These are phyloP conservation scores for Mesocricetus auratus DNA, from an alignment of 2,113 vertebrate genomes.

Conservation along the genomic window DNA sequence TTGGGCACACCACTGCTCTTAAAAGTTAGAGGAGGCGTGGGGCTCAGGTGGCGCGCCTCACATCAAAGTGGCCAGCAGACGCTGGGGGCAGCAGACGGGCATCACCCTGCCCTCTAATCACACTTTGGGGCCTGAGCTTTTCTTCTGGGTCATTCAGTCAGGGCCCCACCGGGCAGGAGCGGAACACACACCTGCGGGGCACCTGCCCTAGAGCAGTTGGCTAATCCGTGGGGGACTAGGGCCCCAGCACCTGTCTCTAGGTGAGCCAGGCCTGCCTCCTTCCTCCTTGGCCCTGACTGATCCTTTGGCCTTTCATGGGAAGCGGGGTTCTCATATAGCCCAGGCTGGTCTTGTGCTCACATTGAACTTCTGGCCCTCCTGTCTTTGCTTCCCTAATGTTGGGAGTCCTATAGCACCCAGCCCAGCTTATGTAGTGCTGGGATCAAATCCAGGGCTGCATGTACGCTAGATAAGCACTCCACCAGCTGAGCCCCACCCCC, in stretches of 20 bases:
- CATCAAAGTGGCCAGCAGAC: conserved; percentile 77
- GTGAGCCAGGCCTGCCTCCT: conserved; percentile 39
- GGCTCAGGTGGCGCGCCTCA: background rate
- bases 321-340: background rate
- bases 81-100: background rate
- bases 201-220: conserved; percentile 39
- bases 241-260: conserved; percentile 80
- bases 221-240: conserved; percentile 61
- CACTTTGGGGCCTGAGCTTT: conserved; percentile 14
- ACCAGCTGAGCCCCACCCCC: background rate
- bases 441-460: background rate
- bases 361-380: background rate
- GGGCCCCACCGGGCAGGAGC: background rate
- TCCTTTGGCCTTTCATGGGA: background rate
- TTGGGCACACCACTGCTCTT: background rate
- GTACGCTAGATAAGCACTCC: background rate
- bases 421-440: background rate
- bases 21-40: conserved; percentile 52
- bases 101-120: background rate
- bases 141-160: conserved; percentile 63
- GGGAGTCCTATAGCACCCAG: background rate
- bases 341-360: background rate
- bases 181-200: conserved; percentile 61
- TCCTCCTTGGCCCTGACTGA: background rate
- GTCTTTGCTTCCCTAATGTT: background rate